A percentile compares a stretch with the other conserved stretches of the same genome.
Conservation (phyloP, 2,888 invertebrate genomes). For the Acheta domesticus region DNA sequence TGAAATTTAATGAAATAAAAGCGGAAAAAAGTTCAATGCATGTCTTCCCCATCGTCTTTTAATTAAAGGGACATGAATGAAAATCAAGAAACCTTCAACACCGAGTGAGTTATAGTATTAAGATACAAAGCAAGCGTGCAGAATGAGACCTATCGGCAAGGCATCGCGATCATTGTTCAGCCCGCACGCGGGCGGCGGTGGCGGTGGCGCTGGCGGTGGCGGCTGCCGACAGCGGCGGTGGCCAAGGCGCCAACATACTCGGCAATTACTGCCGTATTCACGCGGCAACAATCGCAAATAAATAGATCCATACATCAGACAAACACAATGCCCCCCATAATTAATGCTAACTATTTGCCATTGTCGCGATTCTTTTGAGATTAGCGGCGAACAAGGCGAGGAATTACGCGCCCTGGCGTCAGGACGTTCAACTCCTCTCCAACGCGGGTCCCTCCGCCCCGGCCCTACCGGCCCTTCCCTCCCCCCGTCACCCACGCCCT, state of each 20-base stretch:
- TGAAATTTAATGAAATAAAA: no score
- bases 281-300: conserved; percentile 18
- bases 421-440: no score
- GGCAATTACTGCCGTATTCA: conserved; percentile 18
- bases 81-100: no score
- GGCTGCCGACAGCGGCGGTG: neutral
- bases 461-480: neutral
- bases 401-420: neutral
- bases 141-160: no score
- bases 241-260: conserved; percentile 9
- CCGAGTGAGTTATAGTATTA: no score
- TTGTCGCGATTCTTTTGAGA: conserved; percentile 11
- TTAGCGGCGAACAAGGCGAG: neutral
- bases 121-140: no score
- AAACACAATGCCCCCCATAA: neutral
- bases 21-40: no score
- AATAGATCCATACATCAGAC: conserved; percentile 7
- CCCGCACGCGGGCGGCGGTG: no score
- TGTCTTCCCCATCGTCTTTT: no score
- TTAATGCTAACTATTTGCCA: conserved; percentile 18
- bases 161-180: no score
- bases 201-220: neutral
- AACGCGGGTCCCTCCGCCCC: neutral
- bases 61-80: no score
- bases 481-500: neutral